phyloP scores from a whole-genome alignment of 2,888 invertebrate genomes.

The Drosophila meridiana region DNA sequence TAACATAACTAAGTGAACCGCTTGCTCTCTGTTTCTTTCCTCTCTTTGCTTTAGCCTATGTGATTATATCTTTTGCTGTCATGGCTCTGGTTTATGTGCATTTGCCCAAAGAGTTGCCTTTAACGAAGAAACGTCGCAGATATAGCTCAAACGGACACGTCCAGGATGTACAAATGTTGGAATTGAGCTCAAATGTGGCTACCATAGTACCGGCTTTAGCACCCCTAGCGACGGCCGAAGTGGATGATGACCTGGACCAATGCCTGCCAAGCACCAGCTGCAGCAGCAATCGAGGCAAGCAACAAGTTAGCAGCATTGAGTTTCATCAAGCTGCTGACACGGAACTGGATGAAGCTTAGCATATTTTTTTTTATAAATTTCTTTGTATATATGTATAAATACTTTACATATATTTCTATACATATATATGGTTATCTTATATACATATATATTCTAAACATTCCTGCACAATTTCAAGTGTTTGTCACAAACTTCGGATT shows the following conservation, averaged over 20 bases:
- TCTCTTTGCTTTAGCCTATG: conserved; percentile 29
- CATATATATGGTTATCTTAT: neutral
- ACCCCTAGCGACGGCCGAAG: conserved; percentile 8
- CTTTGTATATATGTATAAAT: neutral
- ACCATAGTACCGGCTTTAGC: neutral
- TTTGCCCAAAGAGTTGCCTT: conserved; percentile 18
- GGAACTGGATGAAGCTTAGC: conserved; percentile 20
- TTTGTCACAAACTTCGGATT: conserved; percentile 32
- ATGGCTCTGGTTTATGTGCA: conserved; percentile 31
- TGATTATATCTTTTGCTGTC: conserved; percentile 40
- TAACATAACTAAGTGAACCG: neutral
- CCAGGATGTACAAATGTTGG: conserved; percentile 38
- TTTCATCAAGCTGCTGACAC: conserved; percentile 34
- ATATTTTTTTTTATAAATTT: conserved; percentile 4
- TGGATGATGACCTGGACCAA: conserved; percentile 7
- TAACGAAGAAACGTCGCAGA: neutral
- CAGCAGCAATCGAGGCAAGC: neutral
- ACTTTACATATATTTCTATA: neutral
- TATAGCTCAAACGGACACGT: conserved; percentile 8
- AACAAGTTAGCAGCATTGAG: conserved; percentile 44
- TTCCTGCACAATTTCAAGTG: conserved; percentile 38
- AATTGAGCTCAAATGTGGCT: conserved; percentile 11
- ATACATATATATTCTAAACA: conserved; percentile 25
- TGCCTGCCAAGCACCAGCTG: conserved; percentile 1
- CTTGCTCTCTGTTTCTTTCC: neutral